Conservation (phyloP, 92 coral and sea anemone species). For the Diadumene lineata region DNA sequence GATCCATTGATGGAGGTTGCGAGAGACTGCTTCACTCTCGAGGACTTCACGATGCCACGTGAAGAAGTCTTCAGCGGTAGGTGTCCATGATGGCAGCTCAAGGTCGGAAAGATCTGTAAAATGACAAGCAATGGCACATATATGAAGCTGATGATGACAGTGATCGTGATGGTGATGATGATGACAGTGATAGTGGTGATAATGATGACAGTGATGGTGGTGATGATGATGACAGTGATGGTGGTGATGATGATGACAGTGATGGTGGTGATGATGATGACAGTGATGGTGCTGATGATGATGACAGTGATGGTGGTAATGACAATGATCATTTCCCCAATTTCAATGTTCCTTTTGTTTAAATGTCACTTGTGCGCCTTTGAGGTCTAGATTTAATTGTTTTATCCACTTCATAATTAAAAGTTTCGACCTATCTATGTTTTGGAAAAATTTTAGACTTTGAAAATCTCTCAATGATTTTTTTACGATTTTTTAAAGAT, state of each 20-base stretch:
- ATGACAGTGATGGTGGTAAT: not conserved
- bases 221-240: not conserved
- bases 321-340: not conserved
- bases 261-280: not conserved
- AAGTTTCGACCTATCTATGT: too few species aligned
- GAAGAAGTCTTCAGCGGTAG: slow-evolving; percentile 74
- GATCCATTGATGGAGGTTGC: slow-evolving; percentile 84
- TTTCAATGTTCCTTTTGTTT: too few species aligned
- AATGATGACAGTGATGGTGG: not conserved
- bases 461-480: too few species aligned
- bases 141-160: not conserved
- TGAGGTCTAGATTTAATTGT: too few species aligned
- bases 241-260: not conserved
- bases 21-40: slow-evolving; percentile 84
- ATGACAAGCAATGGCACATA: not conserved
- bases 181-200: not conserved
- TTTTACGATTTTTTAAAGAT: too few species aligned
- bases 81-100: slow-evolving; percentile 81
- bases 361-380: too few species aligned
- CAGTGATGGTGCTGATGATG: not conserved
- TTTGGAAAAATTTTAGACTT: too few species aligned
- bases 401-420: too few species aligned
- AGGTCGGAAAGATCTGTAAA: slow-evolving; percentile 88
- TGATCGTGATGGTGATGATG: not conserved
- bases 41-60: slow-evolving; percentile 68